Conservation (phyloP, 2,888 invertebrate species). For the Physocephala rufipes region DNA sequence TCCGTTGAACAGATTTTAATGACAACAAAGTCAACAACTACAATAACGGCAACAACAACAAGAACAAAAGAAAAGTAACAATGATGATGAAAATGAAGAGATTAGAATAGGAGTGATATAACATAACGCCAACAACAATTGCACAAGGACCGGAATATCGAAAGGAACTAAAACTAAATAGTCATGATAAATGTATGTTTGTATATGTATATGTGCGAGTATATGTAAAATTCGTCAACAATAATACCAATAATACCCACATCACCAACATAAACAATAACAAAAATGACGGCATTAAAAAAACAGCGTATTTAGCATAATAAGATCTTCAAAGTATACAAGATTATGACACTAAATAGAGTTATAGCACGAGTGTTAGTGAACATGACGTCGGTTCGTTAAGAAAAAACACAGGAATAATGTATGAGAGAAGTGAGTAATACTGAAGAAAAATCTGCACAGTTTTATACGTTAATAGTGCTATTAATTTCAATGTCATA, state of each 20-base stretch:
- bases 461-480: not conserved
- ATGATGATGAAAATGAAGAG: too few species aligned
- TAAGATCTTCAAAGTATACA: slow-evolving; percentile 57
- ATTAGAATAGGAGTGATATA: too few species aligned
- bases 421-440: not conserved
- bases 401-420: not conserved
- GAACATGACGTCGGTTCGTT: not conserved
- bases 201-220: slow-evolving; percentile 15
- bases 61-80: slow-evolving; percentile 30
- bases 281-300: slow-evolving; percentile 55
- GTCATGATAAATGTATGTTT: not conserved
- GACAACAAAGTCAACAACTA: slow-evolving; percentile 29
- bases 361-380: not conserved
- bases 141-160: slow-evolving; percentile 28
- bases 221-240: slow-evolving; percentile 23
- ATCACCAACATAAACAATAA: slow-evolving; percentile 37
- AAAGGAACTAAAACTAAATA: slow-evolving; percentile 41
- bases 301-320: slow-evolving; percentile 59
- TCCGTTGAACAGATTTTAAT: slow-evolving; percentile 33
- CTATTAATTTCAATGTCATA: slow-evolving; percentile 7
- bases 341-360: slow-evolving; percentile 1
- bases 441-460: slow-evolving; percentile 16
- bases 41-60: slow-evolving; percentile 26
- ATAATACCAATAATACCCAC: slow-evolving; percentile 43
- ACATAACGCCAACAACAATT: slow-evolving; percentile 43